Conservation (phyloP, 2,797 vertebrate species). For the Nasua narica region DNA sequence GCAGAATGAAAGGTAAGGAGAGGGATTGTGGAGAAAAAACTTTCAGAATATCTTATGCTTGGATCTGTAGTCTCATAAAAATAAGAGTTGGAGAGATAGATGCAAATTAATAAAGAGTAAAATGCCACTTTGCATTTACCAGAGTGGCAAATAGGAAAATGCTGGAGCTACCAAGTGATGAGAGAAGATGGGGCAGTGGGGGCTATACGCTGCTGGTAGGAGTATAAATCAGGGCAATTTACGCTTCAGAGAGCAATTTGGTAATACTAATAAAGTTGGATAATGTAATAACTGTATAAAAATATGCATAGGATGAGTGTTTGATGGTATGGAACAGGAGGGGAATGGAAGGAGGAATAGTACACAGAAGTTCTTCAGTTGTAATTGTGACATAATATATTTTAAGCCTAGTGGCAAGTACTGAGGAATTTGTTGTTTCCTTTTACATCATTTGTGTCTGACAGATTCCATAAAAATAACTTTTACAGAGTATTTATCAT, state of each 20-base stretch:
- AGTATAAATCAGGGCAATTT: neutral
- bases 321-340: neutral
- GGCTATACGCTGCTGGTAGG: neutral
- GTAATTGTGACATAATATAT: neutral
- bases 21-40: neutral
- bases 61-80: neutral
- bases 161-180: neutral
- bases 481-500: neutral
- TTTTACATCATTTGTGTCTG: neutral
- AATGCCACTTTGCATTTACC: neutral
- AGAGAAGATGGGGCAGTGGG: neutral
- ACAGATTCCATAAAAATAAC: slow-evolving; percentile 16
- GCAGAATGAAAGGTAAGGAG: neutral
- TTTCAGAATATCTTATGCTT: neutral
- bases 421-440: neutral
- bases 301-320: neutral
- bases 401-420: neutral
- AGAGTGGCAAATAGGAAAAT: neutral
- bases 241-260: neutral
- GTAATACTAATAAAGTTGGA: neutral
- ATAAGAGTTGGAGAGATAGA: neutral
- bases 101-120: slow-evolving; percentile 12
- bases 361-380: neutral
- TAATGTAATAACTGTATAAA: neutral
- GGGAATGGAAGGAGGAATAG: neutral